Evolutionary conservation across 2,888 invertebrate species (phyloP).

Genomic region (Mesorhabditis spiculigera): DNA sequence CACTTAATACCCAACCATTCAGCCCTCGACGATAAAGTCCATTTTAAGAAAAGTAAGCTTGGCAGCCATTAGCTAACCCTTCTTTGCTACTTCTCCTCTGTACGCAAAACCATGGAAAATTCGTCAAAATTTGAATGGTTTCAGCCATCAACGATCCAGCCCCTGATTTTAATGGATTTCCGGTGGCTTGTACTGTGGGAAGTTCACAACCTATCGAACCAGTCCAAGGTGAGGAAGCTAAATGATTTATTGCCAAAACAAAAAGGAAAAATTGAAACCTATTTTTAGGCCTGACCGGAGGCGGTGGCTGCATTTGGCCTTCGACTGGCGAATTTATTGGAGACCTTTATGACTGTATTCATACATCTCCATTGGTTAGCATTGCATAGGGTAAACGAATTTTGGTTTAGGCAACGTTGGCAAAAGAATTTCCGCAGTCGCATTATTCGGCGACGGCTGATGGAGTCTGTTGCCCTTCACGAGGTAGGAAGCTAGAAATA

Average conservation of each 20-base stretch:
- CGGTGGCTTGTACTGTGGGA: conserved; percentile 42
- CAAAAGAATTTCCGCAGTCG: conserved; percentile 38
- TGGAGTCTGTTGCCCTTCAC: conserved; percentile 40
- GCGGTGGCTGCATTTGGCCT: conserved; percentile 44
- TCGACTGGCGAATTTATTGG: conserved; percentile 40
- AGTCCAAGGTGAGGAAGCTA: conserved; percentile 37
- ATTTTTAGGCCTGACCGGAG: not conserved
- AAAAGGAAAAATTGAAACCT: not conserved
- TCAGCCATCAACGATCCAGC: conserved; percentile 36
- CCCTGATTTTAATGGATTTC: conserved; percentile 35
- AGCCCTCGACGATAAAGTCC: conserved; percentile 5
- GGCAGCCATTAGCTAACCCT: not conserved
- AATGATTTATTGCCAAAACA: not conserved
- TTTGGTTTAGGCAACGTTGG: conserved; percentile 26
- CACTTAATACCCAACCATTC: not conserved
- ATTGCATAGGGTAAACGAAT: conserved; percentile 17
- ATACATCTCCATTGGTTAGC: conserved; percentile 39
- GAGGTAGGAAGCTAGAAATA: conserved; percentile 14
- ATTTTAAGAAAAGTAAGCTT: not conserved
- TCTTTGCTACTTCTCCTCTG: not conserved
- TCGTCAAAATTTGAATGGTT: not conserved
- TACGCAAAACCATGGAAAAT: not conserved
- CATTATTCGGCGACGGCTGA: conserved; percentile 37
- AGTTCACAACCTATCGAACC: conserved; percentile 38
- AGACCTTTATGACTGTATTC: conserved; percentile 47